These are phyloP conservation scores for Ptyas mucosa DNA, from an alignment of 2,113 vertebrate genomes.

Conservation along the genomic window DNA sequence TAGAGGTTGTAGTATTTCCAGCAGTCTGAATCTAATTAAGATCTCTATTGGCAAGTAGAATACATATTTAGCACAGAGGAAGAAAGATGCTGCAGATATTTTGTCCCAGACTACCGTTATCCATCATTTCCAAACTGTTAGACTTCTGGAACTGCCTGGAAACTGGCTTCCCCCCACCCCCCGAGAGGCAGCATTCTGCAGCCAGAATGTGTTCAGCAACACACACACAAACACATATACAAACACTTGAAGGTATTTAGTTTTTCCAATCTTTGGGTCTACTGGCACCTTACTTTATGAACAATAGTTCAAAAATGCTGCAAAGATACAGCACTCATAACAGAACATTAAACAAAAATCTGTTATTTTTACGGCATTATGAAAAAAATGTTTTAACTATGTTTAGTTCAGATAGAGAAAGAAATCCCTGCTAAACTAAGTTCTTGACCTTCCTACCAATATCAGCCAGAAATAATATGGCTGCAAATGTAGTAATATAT, in stretches of 20 bases:
- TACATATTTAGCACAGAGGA: background rate
- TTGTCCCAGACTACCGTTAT: background rate
- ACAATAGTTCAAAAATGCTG: background rate
- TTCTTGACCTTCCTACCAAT: background rate
- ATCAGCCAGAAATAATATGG: background rate
- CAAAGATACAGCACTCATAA: background rate
- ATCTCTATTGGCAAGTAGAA: background rate
- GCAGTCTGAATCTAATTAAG: background rate
- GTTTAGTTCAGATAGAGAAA: background rate
- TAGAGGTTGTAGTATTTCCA: background rate
- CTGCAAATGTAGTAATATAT: slow-evolving; percentile 7
- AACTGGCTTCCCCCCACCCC: background rate
- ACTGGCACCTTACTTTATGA: background rate
- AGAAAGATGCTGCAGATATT: background rate
- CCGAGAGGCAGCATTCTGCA: background rate
- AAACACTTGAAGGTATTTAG: background rate
- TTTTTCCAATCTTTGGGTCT: background rate
- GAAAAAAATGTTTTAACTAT: background rate
- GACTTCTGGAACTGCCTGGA: background rate
- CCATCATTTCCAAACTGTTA: background rate
- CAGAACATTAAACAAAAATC: background rate
- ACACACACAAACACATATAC: background rate
- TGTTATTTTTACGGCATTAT: background rate
- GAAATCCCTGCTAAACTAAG: background rate
- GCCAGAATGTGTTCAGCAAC: background rate